phyloP scores from a whole-genome alignment of 1,140 invertebrate species.

The Dinothrombium tinctorium region DNA sequence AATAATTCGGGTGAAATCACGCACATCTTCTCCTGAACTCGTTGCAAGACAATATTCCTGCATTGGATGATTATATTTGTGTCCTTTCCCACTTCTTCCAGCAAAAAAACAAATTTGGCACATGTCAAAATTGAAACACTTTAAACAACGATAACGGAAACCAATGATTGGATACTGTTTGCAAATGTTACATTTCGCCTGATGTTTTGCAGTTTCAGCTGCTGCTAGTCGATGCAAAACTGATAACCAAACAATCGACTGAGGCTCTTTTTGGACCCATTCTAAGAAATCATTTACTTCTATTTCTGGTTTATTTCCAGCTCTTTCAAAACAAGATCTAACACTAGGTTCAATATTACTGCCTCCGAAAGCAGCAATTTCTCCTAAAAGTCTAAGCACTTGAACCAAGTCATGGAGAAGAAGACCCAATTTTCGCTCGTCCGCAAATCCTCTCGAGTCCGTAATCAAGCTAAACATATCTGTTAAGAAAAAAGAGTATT shows the following conservation, averaged over 20 bases:
- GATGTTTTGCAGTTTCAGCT: conserved; percentile 79
- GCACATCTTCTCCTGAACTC: conserved; percentile 87
- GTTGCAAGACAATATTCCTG: conserved; percentile 98
- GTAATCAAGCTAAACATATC: conserved; percentile 87
- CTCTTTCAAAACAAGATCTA: conserved; percentile 75
- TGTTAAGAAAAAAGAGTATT: conserved; percentile 26
- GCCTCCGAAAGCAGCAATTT: conserved; percentile 95
- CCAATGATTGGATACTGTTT: conserved; percentile 94
- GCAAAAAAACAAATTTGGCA: conserved; percentile 99
- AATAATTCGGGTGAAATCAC: conserved; percentile 85
- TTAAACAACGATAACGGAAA: conserved; percentile 87
- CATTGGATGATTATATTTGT: conserved; percentile 97
- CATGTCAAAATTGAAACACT: conserved; percentile 99
- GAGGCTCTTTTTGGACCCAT: conserved; percentile 86
- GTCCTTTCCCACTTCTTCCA: conserved; percentile 82
- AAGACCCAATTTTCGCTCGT: conserved; percentile 79
- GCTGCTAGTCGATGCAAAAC: conserved; percentile 83
- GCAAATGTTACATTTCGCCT: conserved; percentile 91
- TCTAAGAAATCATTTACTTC: conserved; percentile 71
- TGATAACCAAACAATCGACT: conserved; percentile 92
- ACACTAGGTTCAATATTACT: conserved; percentile 97
- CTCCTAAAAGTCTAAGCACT: conserved; percentile 76
- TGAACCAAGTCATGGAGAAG: conserved; percentile 80
- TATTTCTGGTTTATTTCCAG: conserved; percentile 32
- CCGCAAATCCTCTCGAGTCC: conserved; percentile 69